Conservation (phyloP, 2,888 invertebrate genomes). For the Leucophenga montana region DNA sequence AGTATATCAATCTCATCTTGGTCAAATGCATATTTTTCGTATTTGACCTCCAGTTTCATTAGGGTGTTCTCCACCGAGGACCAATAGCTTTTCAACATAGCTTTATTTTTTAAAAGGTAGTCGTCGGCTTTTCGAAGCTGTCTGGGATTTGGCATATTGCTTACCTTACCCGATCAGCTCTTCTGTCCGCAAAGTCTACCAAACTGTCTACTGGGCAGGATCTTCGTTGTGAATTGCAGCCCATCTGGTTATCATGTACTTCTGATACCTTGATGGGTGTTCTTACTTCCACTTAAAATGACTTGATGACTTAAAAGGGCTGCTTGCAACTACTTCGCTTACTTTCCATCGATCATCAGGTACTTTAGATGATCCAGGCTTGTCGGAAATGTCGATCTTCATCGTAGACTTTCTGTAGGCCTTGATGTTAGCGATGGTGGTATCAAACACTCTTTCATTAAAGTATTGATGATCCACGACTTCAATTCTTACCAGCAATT, state of each 20-base stretch:
- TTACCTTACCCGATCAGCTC: slow-evolving; percentile 7
- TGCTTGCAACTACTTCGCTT: neutral
- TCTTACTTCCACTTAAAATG: too few relatives aligned
- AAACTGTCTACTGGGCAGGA: neutral
- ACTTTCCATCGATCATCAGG: neutral
- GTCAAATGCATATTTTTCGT: neutral
- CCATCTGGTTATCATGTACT: neutral
- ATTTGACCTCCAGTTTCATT: neutral
- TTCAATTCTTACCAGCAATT: neutral
- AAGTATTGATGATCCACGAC: neutral
- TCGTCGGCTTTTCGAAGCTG: too few relatives aligned
- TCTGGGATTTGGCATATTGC: neutral
- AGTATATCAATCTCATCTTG: slow-evolving; percentile 4
- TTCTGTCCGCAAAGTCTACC: slow-evolving; percentile 15
- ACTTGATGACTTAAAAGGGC: neutral
- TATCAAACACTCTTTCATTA: neutral
- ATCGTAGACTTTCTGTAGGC: too few relatives aligned
- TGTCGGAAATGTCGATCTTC: neutral
- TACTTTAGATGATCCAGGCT: neutral
- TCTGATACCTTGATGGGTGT: neutral
- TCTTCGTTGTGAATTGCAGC: neutral
- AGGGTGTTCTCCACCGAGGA: neutral
- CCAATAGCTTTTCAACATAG: neutral
- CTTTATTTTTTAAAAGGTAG: neutral
- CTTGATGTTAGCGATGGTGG: too few relatives aligned